phyloP scores from a whole-genome alignment of 2,113 vertebrate species.

The Garra rufa region DNA sequence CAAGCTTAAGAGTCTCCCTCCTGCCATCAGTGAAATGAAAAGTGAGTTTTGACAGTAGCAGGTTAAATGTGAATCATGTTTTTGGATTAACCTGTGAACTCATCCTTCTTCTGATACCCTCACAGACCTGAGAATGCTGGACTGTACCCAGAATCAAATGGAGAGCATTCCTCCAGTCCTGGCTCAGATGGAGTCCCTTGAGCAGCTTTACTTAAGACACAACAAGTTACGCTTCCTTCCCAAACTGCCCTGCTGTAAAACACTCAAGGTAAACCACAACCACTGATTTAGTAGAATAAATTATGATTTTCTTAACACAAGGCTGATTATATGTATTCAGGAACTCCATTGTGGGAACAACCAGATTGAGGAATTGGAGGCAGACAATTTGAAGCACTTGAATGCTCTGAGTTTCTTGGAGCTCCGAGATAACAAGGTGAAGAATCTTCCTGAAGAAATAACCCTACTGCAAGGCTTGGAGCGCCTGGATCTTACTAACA shows the following conservation, averaged over 20 bases:
- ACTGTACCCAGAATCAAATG: slow-evolving; percentile 90
- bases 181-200: slow-evolving; percentile 83
- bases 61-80: background rate
- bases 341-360: slow-evolving; percentile 94
- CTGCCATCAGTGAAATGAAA: slow-evolving; percentile 82
- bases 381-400: slow-evolving; percentile 83
- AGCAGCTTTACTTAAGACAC: slow-evolving; percentile 89
- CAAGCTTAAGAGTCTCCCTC: slow-evolving; percentile 83
- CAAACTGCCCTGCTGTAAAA: slow-evolving; percentile 76
- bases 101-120: background rate
- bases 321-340: slow-evolving; percentile 65
- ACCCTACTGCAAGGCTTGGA: slow-evolving; percentile 82
- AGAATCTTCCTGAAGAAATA: slow-evolving; percentile 86
- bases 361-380: slow-evolving; percentile 83
- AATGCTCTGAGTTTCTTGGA: slow-evolving; percentile 85
- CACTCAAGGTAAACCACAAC: slow-evolving; percentile 82
- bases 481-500: slow-evolving; percentile 92
- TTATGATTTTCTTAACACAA: background rate
- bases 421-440: slow-evolving; percentile 94
- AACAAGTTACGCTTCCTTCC: slow-evolving; percentile 88
- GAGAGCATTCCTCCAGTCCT: slow-evolving; percentile 82
- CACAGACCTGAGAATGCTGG: slow-evolving; percentile 87
- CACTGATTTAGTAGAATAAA: background rate
- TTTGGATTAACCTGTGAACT: background rate
- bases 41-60: slow-evolving; percentile 74